Evolutionary conservation across 2,113 vertebrate species (phyloP), one percentile per base, ranked within the genome.

Genomic region (Bostrychus sinensis): DNA sequence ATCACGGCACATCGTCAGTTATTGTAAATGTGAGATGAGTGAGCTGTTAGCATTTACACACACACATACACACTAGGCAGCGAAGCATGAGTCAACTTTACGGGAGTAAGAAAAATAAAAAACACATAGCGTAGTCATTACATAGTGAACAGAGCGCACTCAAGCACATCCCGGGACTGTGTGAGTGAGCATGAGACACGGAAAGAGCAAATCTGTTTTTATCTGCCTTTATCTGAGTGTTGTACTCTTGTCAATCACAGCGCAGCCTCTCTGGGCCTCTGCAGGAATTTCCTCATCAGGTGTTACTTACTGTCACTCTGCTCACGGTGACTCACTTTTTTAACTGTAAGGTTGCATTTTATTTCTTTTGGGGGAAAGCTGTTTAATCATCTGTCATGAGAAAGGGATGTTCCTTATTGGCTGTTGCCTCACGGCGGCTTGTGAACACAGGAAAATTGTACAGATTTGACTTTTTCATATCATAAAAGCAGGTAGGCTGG

Each of bases 1-100:
- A 85, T 84, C 84, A 59, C 75, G 69, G 71, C 84, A 80, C 83
- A 77, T 89, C 79, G 71, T 73, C 84, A 70, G 55, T 82, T 83
- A 79, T 75, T 81, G 83, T 86, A 75, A 84, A 79, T 70, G 64
- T 46, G 66, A 75, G 68, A 62, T 56, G 62, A 70, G 78, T 71
- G 76, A 85, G 75, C 73, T 83, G 77, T 76, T 69, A 81, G 75
- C 10, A 7, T 88, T 77, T 81, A 46, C 1, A 69, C 68, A 80
- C 63, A 72, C 72, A 48, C 54, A 55, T 54, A 56, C 50, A 12
- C 46, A 13, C 51, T 32, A 58, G 38, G 64, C 71, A 83, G 37
- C 16, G 1, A 68, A 72, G 79, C 73, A 23, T 80, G 79, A 86
- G 82, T 81, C 82, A 84, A 81, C 79, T 74, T 58, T 82, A 70